Conservation (phyloP, 2,797 vertebrate species). For the Danio aesculapii region DNA sequence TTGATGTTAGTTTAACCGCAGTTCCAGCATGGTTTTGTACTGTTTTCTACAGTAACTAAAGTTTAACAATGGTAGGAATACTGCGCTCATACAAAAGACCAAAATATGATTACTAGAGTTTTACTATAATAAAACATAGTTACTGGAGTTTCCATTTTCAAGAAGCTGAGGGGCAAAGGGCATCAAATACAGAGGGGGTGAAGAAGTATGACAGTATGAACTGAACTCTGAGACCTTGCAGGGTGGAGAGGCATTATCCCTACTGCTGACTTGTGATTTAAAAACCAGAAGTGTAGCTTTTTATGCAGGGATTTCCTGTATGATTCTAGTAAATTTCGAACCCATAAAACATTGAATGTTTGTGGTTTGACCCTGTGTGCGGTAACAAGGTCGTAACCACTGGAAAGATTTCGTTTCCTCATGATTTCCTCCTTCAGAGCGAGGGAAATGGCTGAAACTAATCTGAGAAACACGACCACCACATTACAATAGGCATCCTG, state of each 20-base stretch:
- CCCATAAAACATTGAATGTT: not conserved
- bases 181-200: not conserved
- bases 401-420: constrained; percentile 29
- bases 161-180: constrained; percentile 28
- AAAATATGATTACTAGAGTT: no score
- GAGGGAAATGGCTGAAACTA: not conserved
- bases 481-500: not conserved
- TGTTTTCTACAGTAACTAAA: no score
- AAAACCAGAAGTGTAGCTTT: not conserved
- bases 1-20: no score
- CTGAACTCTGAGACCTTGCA: constrained; percentile 33
- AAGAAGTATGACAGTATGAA: not conserved
- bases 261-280: constrained; percentile 18
- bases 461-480: not conserved
- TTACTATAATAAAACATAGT: no score
- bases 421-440: not conserved
- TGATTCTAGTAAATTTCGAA: constrained; percentile 1
- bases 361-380: not conserved
- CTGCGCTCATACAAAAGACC: no score
- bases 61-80: no score
- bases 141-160: not conserved
- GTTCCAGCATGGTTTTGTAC: no score
- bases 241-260: not conserved
- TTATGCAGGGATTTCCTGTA: not conserved
- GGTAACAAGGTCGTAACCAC: not conserved